Conservation (phyloP, 2,888 invertebrate genomes). For the Venusia cambrica region DNA sequence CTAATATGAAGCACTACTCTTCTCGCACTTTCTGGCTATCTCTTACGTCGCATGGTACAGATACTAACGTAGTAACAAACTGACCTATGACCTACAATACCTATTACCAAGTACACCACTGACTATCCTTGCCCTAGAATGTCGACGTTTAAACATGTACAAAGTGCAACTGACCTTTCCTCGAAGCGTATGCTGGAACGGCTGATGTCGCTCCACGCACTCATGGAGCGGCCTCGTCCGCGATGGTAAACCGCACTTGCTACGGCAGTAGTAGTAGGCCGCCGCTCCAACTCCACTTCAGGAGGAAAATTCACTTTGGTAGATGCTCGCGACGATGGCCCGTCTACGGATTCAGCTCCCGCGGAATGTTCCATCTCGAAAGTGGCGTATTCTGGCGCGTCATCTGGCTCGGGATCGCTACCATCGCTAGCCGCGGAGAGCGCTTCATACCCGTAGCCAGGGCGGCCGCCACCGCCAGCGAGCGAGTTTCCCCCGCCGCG, state of each 20-base stretch:
- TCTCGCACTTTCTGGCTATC: slow-evolving; percentile 32
- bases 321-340: slow-evolving; percentile 72
- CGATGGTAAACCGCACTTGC: slow-evolving; percentile 73
- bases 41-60: slow-evolving; percentile 39
- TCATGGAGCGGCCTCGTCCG: slow-evolving; percentile 87
- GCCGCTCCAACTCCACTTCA: slow-evolving; percentile 72
- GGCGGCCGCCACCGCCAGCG: slow-evolving; percentile 69
- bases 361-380: slow-evolving; percentile 72
- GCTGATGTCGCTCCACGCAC: slow-evolving; percentile 93
- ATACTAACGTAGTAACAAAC: too few relatives aligned
- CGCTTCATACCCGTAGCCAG: slow-evolving; percentile 74
- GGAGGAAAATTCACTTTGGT: slow-evolving; percentile 85
- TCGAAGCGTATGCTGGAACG: slow-evolving; percentile 91
- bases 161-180: slow-evolving; percentile 87
- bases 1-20: slow-evolving; percentile 5
- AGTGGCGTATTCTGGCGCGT: slow-evolving; percentile 65
- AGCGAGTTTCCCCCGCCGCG: slow-evolving; percentile 47
- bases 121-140: slow-evolving; percentile 3
- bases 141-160: too few relatives aligned
- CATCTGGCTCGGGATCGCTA: slow-evolving; percentile 68
- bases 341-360: slow-evolving; percentile 65
- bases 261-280: slow-evolving; percentile 65
- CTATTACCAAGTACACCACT: neutral
- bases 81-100: slow-evolving; percentile 7
- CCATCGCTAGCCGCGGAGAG: slow-evolving; percentile 75